Conservation (phyloP, 1,140 invertebrate genomes). For the Tetragonula clypearis region DNA sequence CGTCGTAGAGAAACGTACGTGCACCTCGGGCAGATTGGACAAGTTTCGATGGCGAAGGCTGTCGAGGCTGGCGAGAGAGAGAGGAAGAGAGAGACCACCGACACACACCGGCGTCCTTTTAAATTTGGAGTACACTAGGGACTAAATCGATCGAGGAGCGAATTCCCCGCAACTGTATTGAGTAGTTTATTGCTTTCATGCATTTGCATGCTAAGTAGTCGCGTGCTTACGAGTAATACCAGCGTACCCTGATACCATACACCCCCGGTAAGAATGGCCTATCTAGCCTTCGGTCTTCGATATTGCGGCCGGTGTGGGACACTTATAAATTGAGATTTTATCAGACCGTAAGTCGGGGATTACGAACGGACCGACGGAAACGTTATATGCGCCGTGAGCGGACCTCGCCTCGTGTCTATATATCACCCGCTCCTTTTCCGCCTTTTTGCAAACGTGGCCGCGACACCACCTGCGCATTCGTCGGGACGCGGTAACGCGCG, state of each 20-base stretch:
- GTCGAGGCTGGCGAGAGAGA: neutral
- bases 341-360: conserved; percentile 67
- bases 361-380: conserved; percentile 64
- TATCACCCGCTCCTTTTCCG: conserved; percentile 62
- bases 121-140: conserved; percentile 66
- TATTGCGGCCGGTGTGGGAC: conserved; percentile 79
- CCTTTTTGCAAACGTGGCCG: conserved; percentile 54
- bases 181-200: conserved; percentile 82
- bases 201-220: conserved; percentile 82
- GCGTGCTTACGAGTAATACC: conserved; percentile 81
- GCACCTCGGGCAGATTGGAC: too few relatives aligned
- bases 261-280: conserved; percentile 77
- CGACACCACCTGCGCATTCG: conserved; percentile 55
- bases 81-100: neutral
- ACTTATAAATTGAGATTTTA: conserved; percentile 82
- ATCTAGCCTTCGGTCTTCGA: conserved; percentile 81
- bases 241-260: conserved; percentile 79
- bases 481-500: conserved; percentile 29
- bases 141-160: conserved; percentile 75
- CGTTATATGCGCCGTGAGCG: conserved; percentile 55
- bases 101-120: conserved; percentile 48
- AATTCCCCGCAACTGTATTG: conserved; percentile 79
- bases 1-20: too few relatives aligned
- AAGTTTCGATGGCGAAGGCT: neutral
- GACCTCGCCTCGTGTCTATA: conserved; percentile 52